Percentiles rank a stretch among this genome's conserved stretches.
These are phyloP conservation scores for Rutilus rutilus DNA, from an alignment of 2,113 vertebrate species.

Conservation along the genomic window DNA sequence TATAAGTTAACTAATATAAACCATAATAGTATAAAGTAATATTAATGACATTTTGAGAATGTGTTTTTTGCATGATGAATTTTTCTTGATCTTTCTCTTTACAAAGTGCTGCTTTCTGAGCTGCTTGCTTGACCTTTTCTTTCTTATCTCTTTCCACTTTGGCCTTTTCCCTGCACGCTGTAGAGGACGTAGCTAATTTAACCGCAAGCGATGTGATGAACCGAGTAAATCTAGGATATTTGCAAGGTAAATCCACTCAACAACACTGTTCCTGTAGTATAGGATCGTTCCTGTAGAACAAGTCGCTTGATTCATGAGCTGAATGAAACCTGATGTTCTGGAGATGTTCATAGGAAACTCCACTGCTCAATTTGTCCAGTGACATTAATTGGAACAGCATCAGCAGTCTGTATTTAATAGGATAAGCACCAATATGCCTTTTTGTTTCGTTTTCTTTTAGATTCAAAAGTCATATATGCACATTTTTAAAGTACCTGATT, in stretches of 20 bases:
- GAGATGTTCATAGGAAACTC: neutral
- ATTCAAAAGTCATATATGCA: neutral
- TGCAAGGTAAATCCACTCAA: conserved; percentile 92
- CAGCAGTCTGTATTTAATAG: neutral
- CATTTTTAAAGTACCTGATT: neutral
- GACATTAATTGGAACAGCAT: neutral
- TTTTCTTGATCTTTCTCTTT: conserved; percentile 32
- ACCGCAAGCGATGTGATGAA: conserved; percentile 99
- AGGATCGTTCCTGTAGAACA: neutral
- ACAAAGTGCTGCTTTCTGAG: conserved; percentile 49
- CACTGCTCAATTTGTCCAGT: conserved; percentile 2
- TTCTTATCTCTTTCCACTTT: conserved; percentile 80
- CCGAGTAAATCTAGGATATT: conserved; percentile 99
- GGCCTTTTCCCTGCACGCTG: conserved; percentile 78
- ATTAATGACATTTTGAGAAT: neutral
- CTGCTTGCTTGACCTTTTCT: conserved; percentile 76
- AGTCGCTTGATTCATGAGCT: conserved; percentile 29
- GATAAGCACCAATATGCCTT: neutral
- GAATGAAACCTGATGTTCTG: neutral
- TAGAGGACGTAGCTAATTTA: conserved; percentile 99
- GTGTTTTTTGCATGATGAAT: neutral
- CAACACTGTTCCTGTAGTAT: conserved; percentile 62
- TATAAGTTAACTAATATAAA: neutral
- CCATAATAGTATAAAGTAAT: neutral
- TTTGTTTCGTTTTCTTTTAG: neutral